Conservation (phyloP, 2,113 vertebrate species). For the Zosterops pallidus region DNA sequence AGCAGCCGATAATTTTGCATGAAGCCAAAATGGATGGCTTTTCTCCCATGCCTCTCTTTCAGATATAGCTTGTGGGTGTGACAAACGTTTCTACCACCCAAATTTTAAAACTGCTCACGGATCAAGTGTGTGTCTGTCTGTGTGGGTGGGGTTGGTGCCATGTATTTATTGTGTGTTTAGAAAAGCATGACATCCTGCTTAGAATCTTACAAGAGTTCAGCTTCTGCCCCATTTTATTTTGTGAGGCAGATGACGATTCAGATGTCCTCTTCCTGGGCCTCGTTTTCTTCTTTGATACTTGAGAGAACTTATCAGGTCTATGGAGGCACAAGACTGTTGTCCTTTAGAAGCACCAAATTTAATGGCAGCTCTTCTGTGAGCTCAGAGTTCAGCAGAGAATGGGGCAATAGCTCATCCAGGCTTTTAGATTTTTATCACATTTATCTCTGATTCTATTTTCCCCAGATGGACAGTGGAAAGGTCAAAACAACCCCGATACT, state of each 20-base stretch:
- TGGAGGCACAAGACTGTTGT: not conserved
- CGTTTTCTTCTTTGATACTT: not conserved
- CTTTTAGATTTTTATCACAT: not conserved
- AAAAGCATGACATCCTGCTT: constrained; percentile 1
- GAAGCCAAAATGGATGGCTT: constrained; percentile 64
- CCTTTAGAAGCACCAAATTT: not conserved
- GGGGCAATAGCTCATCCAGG: not conserved
- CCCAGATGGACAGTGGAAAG: not conserved
- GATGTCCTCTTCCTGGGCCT: not conserved
- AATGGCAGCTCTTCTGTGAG: not conserved
- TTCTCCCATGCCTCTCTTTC: constrained; percentile 13
- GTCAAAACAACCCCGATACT: not conserved
- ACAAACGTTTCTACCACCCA: not conserved
- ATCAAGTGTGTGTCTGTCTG: not conserved
- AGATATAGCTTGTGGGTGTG: not conserved
- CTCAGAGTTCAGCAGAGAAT: not conserved
- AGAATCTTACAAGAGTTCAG: constrained; percentile 4
- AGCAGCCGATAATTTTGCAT: constrained; percentile 62
- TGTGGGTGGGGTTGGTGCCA: not conserved
- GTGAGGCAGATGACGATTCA: constrained; percentile 13
- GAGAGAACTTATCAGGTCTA: not conserved
- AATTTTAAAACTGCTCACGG: not conserved
- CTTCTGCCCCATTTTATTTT: constrained; percentile 5
- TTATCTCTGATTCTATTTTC: not conserved
- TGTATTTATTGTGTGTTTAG: constrained; percentile 31